Evolutionary conservation across 2,888 invertebrate species (phyloP), one percentile per base, ranked within the genome.

Genomic region (Rhagonycha lutea): DNA sequence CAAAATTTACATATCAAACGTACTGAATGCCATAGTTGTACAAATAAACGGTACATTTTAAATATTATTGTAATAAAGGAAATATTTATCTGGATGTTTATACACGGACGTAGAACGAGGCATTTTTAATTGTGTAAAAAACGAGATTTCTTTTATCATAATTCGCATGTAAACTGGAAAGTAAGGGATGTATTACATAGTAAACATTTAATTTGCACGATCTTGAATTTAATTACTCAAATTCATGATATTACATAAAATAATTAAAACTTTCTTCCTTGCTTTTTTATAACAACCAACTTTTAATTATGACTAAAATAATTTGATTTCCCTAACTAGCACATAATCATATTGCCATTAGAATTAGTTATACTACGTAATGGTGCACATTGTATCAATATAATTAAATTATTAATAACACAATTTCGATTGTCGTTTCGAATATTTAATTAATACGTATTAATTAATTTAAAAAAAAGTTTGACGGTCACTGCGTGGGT

Each of bases 91-190:
- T 26, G 26, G 12, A 23, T 74, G 61, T n/a, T 24, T 68, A 61
- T 23, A 62, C 32, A 60, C 32, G 69, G 61, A 65, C 61, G 63
- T 84, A 82, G 80, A 82, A 83, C 83, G 82, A 79, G 80, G 71
- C 73, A 76, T 77, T 78, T 82, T 83, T 83, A 84, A 84, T 84
- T 84, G 84, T 82, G 81, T 82, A 79, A 81, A 82, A 80, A 83
- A 83, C 81, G 82, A 83, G 82, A 83, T 83, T 85, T 84, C 83
- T 83, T 83, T 85, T 84, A 84, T 84, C 83, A 83, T 85, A 83
- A 84, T 84, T 84, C 83, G 81, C 82, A 81, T 84, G 84, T 83
- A 82, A 85, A 84, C 83, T 79, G 81, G 81, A 76, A 79, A 83
- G 82, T 79, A 81, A 23, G 63, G 78, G 81, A 83, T 84, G 83